Evolutionary conservation across 2,113 vertebrate genomes (phyloP).

Genomic region (Pelodiscus sinensis): DNA sequence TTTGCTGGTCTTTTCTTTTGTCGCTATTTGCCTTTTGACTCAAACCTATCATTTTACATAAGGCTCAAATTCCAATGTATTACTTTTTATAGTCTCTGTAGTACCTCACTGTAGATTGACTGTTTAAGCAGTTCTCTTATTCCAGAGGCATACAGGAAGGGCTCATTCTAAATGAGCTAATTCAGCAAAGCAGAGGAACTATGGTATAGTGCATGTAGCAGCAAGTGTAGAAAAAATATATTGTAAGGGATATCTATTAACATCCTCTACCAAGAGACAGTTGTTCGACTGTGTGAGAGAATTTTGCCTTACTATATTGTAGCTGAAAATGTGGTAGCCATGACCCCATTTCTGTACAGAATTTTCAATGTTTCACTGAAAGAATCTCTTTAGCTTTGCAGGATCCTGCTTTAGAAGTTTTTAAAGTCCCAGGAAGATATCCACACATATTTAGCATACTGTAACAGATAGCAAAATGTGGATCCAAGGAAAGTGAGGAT

Average conservation of each 20-base stretch:
- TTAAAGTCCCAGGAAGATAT: not conserved
- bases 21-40: not conserved
- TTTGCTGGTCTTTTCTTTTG: not conserved
- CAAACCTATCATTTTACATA: not conserved
- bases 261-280: not conserved
- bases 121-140: not conserved
- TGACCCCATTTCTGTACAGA: accelerated
- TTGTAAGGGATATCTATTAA: not conserved
- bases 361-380: not conserved
- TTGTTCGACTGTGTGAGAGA: not conserved
- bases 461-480: not conserved
- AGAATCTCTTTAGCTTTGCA: not conserved
- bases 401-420: accelerated
- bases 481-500: not conserved
- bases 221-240: not conserved
- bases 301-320: not conserved
- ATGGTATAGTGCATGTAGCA: not conserved
- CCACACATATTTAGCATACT: not conserved
- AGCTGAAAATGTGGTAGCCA: not conserved
- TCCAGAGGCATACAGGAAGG: not conserved
- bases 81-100: accelerated
- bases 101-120: not conserved
- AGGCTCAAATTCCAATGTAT: not conserved
- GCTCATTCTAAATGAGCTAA: not conserved
- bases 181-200: not conserved